Evolutionary conservation across 2,113 vertebrate genomes (phyloP), one percentile per base, ranked within the genome.

Genomic region (Maccullochella peelii): DNA sequence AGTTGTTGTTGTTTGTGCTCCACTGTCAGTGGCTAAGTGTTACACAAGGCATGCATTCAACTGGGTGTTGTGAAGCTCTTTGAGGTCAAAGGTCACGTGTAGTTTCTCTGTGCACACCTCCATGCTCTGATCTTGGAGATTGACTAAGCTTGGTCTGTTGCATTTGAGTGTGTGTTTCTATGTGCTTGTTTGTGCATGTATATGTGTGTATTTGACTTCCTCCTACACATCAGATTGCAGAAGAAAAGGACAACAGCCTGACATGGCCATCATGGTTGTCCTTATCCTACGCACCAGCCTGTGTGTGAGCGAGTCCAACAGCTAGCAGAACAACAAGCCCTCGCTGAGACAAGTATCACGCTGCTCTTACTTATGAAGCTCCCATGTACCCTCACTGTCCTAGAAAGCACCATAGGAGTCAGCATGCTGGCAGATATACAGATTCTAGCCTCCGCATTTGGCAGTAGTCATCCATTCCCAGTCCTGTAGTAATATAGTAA

Each of bases 201-300:
- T 69, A 6, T 42, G 33, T 62, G 44, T 76, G 62, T 77, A 65
- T 83, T 75, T 82, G 79, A 80, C 88, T 87, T 84, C 91, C 88
- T 79, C 93, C 94, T 83, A 94, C 93, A 83, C 87, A 79, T 93
- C 91, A 92, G 89, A 94, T 92, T 91, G 86, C 79, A 87, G 70
- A 83, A 93, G 76, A 93, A 93, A 92, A 93, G 89, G 88, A 94
- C 93, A 94, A 84, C 94, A 91, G 92, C 86, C 84, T 73, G 90
- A 93, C 87, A 93, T 65, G 79, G 81, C 81, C 88, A 71, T 83
- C 74, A 72, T 57, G 90, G 74, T 67, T 50, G 84, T 93, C 89
- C 84, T 84, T 92, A 87, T 92, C 94, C 95, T 93, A 95, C 94
- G 93, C 94, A 94, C 89, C 93, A 93, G 89, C 87, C 90, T 94